These are phyloP conservation scores for Aelia acuminata DNA, from an alignment of 2,888 invertebrate species.

Conservation along the genomic window DNA sequence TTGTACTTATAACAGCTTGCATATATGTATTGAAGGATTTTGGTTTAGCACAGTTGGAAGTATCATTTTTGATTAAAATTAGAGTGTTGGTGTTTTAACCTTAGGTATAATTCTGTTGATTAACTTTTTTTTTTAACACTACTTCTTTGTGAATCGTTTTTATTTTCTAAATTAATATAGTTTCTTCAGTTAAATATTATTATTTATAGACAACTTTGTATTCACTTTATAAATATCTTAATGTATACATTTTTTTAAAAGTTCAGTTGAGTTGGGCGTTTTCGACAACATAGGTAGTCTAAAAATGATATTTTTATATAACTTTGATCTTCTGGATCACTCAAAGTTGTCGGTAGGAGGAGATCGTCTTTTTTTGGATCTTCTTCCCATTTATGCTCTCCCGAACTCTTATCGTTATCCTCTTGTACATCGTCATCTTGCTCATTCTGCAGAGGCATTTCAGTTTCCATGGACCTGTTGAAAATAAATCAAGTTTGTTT, in stretches of 20 bases:
- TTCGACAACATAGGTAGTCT: slow-evolving; percentile 17
- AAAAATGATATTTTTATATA: background rate
- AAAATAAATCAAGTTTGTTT: background rate
- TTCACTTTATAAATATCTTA: background rate
- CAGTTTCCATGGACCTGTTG: background rate
- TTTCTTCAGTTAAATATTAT: background rate
- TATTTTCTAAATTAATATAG: background rate
- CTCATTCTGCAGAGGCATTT: slow-evolving; percentile 4
- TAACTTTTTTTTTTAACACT: too few relatives aligned
- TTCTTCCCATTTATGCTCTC: background rate
- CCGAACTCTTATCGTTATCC: background rate
- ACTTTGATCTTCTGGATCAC: background rate
- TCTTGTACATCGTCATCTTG: background rate
- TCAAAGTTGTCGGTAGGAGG: background rate
- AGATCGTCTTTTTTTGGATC: slow-evolving; percentile 14
- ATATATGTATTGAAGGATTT: too few relatives aligned
- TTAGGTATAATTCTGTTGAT: too few relatives aligned
- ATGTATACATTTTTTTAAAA: background rate
- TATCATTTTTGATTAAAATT: too few relatives aligned
- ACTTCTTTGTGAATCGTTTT: too few relatives aligned
- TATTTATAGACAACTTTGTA: background rate
- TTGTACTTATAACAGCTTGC: too few relatives aligned
- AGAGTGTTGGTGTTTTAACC: too few relatives aligned
- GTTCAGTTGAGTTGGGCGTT: background rate
- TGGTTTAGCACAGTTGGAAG: too few relatives aligned